Conservation (phyloP, 2,113 vertebrate species). For the Semnornis frantzii region DNA sequence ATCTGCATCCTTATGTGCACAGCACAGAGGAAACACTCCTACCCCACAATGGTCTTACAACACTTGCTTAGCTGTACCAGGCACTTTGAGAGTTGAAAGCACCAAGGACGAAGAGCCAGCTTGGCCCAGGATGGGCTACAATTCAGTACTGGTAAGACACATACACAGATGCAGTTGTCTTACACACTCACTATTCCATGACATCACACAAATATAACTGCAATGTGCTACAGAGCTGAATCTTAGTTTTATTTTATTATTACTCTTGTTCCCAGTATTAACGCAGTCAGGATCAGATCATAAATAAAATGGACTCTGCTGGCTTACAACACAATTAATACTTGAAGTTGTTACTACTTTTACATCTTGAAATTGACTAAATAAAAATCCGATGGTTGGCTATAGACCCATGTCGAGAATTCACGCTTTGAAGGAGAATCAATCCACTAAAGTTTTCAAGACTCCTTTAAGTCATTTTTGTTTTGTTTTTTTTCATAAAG, state of each 20-base stretch:
- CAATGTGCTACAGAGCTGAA: background rate
- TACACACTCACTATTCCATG: background rate
- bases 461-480: background rate
- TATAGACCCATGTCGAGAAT: background rate
- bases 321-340: background rate
- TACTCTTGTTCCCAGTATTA: background rate
- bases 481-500: background rate
- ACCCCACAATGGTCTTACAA: background rate
- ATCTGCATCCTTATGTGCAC: background rate
- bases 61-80: background rate
- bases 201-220: background rate
- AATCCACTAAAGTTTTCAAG: background rate
- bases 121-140: background rate
- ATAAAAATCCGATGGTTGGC: background rate
- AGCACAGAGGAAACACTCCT: background rate
- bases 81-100: background rate
- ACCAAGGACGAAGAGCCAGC: background rate
- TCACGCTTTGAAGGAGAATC: background rate
- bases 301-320: background rate
- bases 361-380: background rate
- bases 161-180: fast-evolving
- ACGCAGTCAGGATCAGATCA: background rate
- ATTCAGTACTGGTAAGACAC: no score
- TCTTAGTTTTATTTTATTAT: background rate
- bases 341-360: background rate